Percentiles rank a stretch among this genome's conserved stretches.
Conservation (phyloP, 2,888 invertebrate species). For the Listrodromus nycthemerus region DNA sequence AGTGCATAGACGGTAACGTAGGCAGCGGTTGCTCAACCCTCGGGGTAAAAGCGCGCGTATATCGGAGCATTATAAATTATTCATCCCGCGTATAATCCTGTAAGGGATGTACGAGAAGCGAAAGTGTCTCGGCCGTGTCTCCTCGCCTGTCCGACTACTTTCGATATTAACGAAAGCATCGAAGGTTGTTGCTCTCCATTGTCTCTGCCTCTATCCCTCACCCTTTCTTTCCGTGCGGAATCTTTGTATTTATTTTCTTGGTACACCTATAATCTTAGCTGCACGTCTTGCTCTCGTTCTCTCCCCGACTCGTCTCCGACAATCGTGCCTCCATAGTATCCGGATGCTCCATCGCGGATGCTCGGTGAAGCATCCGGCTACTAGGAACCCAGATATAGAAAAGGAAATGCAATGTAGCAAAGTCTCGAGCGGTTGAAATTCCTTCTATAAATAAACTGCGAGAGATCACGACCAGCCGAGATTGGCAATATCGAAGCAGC, state of each 20-base stretch:
- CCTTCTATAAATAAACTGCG: background rate
- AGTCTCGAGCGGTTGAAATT: conserved; percentile 15
- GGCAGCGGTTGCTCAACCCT: conserved; percentile 12
- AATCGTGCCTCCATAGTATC: conserved; percentile 21
- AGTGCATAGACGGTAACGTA: conserved; percentile 13
- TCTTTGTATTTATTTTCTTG: no score
- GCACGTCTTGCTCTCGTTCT: background rate
- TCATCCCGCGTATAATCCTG: conserved; percentile 19
- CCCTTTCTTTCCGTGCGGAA: no score
- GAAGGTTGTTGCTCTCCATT: conserved; percentile 16
- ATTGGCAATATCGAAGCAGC: conserved; percentile 15
- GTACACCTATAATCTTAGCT: background rate
- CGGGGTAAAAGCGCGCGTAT: background rate
- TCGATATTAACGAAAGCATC: background rate
- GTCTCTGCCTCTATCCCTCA: no score
- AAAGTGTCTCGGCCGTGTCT: background rate
- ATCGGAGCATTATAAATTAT: conserved; percentile 38
- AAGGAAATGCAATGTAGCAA: conserved; percentile 17
- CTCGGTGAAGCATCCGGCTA: conserved; percentile 17
- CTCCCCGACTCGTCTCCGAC: background rate
- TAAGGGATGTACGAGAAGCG: conserved; percentile 11
- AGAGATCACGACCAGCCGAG: background rate
- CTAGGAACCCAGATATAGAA: background rate
- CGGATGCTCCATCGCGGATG: background rate
- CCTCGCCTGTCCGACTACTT: background rate